A percentile compares a stretch with the other conserved stretches of the same genome.
phyloP scores from a whole-genome alignment of 2,888 invertebrate species.

The Lepidochitona cinerea region DNA sequence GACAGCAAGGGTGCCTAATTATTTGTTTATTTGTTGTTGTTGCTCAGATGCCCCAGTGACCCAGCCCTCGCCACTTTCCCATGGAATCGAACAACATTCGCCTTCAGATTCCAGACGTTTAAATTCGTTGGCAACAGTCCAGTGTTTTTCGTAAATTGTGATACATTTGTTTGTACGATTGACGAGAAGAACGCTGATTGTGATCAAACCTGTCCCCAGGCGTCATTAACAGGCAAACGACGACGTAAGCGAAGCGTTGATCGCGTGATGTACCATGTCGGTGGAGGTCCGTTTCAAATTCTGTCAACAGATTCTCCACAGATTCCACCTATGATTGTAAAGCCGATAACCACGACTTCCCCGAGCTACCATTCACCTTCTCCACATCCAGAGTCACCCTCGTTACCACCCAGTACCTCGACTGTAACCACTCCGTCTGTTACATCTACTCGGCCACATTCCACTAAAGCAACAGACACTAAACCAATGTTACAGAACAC shows the following conservation, averaged over 20 bases:
- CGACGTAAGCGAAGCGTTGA: neutral
- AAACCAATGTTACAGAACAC: no score
- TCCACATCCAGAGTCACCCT: no score
- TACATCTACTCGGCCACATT: no score
- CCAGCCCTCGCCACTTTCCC: slow-evolving; percentile 47
- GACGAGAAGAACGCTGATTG: slow-evolving; percentile 47
- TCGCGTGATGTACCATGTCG: neutral
- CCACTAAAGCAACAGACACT: no score
- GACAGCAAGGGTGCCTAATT: no score
- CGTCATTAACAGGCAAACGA: neutral
- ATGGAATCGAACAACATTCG: slow-evolving; percentile 49
- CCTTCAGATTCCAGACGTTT: slow-evolving; percentile 56
- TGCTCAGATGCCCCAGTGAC: slow-evolving; percentile 53
- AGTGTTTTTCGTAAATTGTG: slow-evolving; percentile 55
- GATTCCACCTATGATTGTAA: no score
- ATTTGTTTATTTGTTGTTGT: no score
- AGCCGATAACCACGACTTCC: no score
- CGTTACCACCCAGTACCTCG: no score
- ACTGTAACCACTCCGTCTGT: no score
- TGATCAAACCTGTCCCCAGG: slow-evolving; percentile 45
- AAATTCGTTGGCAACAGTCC: slow-evolving; percentile 43
- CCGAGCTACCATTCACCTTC: no score
- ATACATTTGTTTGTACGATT: slow-evolving; percentile 52
- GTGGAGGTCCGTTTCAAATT: neutral
- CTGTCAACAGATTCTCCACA: neutral